These are phyloP conservation scores for Hoplodrina blanda DNA, from an alignment of 2,888 invertebrate species.

Conservation along the genomic window DNA sequence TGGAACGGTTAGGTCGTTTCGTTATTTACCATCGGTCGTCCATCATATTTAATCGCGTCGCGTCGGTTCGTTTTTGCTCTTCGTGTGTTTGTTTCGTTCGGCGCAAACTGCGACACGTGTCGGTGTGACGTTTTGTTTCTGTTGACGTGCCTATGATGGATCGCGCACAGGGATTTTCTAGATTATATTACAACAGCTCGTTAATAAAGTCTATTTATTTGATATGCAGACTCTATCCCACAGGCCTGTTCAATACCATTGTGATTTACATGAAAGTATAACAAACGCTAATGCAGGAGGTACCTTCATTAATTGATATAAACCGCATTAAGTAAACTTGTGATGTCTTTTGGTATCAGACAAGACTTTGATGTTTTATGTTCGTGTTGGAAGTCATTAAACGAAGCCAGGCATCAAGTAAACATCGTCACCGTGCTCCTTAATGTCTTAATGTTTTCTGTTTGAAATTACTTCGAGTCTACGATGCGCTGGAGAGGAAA, in stretches of 20 bases:
- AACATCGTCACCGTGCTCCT: slow-evolving; percentile 56
- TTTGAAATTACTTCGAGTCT: slow-evolving; percentile 57
- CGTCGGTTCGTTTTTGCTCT: slow-evolving; percentile 73
- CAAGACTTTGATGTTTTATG: slow-evolving; percentile 43
- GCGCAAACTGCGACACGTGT: slow-evolving; percentile 77
- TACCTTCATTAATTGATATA: slow-evolving; percentile 16
- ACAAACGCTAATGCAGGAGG: slow-evolving; percentile 18
- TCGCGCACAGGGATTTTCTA: slow-evolving; percentile 67
- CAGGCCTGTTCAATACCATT: slow-evolving; percentile 2
- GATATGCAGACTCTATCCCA: slow-evolving; percentile 16
- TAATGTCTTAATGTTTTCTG: slow-evolving; percentile 61
- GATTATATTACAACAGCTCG: slow-evolving; percentile 55
- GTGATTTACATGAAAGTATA: slow-evolving; percentile 21
- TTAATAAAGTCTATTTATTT: slow-evolving; percentile 47
- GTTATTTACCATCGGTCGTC: slow-evolving; percentile 81
- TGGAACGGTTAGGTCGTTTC: slow-evolving; percentile 80
- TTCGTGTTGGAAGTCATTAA: slow-evolving; percentile 60
- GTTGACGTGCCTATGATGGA: slow-evolving; percentile 74
- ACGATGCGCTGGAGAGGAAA: slow-evolving; percentile 55
- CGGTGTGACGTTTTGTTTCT: slow-evolving; percentile 75
- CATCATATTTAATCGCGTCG: slow-evolving; percentile 86
- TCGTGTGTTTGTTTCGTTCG: slow-evolving; percentile 67
- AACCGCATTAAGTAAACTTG: slow-evolving; percentile 29
- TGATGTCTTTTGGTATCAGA: slow-evolving; percentile 38
- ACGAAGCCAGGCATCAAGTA: slow-evolving; percentile 41